Evolutionary conservation across 2,888 invertebrate species (phyloP).

Genomic region (Diadromus collaris): DNA sequence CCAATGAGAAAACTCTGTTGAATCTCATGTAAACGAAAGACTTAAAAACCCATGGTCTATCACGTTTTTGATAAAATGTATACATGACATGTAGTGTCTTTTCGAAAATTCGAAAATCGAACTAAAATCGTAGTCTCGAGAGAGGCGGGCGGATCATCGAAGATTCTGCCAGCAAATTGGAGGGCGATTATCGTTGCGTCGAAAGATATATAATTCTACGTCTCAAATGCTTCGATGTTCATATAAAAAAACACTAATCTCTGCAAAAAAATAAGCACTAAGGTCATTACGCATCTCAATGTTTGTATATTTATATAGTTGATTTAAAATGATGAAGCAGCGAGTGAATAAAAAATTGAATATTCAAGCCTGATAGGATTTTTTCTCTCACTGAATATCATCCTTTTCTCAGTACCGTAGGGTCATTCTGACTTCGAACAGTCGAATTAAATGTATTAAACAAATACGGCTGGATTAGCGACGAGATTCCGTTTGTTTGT

Average conservation of each 20-base stretch:
- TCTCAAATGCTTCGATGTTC: conserved; percentile 1
- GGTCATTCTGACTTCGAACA: not conserved
- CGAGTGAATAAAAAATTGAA: conserved; percentile 2
- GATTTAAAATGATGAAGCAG: not conserved
- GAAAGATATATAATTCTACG: conserved; percentile 1
- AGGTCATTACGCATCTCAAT: conserved; percentile 28
- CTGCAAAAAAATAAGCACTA: not conserved
- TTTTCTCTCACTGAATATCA: not conserved
- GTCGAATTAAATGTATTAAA: not conserved
- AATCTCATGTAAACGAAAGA: not conserved
- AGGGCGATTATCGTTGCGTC: not conserved
- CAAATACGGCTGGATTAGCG: conserved; percentile 31
- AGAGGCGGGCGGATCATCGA: not conserved
- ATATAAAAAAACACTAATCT: conserved; percentile 14
- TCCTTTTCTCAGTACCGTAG: not conserved
- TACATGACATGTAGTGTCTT: not conserved
- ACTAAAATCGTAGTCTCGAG: not conserved
- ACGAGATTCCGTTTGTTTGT: conserved; percentile 33
- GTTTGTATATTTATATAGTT: conserved; percentile 53
- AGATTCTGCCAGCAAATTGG: not conserved
- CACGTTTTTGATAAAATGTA: not conserved
- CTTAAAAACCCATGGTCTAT: not conserved
- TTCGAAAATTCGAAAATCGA: not conserved
- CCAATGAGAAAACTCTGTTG: too few relatives aligned
- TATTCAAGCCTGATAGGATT: not conserved